Conservation (phyloP, 2,113 vertebrate species). For the Parus major region DNA sequence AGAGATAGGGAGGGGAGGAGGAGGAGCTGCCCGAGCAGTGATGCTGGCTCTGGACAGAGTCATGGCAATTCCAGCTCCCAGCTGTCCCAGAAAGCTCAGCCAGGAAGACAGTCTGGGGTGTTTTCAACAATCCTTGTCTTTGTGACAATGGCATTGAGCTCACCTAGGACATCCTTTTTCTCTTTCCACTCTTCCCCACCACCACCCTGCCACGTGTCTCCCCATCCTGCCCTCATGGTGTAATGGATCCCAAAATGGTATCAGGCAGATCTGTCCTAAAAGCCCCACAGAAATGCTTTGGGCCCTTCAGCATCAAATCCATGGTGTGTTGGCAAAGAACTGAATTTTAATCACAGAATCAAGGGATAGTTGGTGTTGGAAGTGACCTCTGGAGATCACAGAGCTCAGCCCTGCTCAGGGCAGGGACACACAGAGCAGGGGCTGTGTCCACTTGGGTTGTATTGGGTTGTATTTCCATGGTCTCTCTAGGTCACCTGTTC, state of each 20-base stretch:
- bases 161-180: neutral
- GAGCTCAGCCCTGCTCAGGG: neutral
- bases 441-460: neutral
- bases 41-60: neutral
- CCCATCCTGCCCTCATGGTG: rapidly evolving
- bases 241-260: neutral
- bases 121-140: neutral
- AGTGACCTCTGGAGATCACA: neutral
- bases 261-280: neutral
- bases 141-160: neutral
- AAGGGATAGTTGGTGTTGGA: neutral
- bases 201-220: neutral
- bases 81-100: neutral
- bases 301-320: neutral
- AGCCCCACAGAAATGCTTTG: neutral
- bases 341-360: neutral
- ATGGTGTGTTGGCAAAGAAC: neutral
- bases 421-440: neutral
- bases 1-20: neutral
- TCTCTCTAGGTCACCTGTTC: neutral
- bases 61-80: neutral
- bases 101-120: neutral
- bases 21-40: neutral
- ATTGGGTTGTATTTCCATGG: neutral
- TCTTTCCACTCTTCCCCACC: neutral